phyloP scores from a whole-genome alignment of 2,113 vertebrate species.

The Hypocryptadius cinnamomeus region DNA sequence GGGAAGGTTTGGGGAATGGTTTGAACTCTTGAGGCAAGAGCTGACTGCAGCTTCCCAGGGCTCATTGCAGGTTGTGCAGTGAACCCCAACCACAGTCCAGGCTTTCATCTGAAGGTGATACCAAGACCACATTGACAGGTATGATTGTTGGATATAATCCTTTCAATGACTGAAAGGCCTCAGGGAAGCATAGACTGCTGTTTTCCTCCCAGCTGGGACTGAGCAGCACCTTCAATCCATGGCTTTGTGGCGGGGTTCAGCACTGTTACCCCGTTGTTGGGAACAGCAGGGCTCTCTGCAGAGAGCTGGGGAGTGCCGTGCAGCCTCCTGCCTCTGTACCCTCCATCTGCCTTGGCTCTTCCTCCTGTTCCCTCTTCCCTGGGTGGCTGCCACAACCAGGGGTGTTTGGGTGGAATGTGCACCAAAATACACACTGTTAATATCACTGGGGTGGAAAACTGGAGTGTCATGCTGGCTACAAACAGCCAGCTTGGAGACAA shows the following conservation, averaged over 20 bases:
- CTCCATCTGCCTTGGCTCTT: not conserved
- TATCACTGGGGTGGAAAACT: not conserved
- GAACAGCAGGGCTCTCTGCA: not conserved
- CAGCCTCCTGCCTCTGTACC: not conserved
- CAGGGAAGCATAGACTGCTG: not conserved
- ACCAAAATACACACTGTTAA: conserved; percentile 4
- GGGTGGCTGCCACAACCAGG: not conserved
- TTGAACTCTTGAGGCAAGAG: not conserved
- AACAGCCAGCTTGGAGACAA: not conserved
- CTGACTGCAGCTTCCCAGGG: not conserved
- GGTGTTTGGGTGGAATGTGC: not conserved
- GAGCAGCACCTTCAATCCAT: not conserved
- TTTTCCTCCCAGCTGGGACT: not conserved
- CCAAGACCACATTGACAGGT: fast-evolving
- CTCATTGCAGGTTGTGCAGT: not conserved
- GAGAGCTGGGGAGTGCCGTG: not conserved
- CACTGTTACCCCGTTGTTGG: fast-evolving
- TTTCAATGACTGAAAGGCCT: not conserved
- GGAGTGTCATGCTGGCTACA: not conserved
- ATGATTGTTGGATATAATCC: not conserved
- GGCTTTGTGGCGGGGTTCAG: not conserved
- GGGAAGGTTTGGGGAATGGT: not conserved
- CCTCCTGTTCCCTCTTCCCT: not conserved
- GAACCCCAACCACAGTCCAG: not conserved
- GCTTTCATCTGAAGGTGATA: not conserved